Conservation (phyloP, 2,113 vertebrate species). For the Electrona antarctica region DNA sequence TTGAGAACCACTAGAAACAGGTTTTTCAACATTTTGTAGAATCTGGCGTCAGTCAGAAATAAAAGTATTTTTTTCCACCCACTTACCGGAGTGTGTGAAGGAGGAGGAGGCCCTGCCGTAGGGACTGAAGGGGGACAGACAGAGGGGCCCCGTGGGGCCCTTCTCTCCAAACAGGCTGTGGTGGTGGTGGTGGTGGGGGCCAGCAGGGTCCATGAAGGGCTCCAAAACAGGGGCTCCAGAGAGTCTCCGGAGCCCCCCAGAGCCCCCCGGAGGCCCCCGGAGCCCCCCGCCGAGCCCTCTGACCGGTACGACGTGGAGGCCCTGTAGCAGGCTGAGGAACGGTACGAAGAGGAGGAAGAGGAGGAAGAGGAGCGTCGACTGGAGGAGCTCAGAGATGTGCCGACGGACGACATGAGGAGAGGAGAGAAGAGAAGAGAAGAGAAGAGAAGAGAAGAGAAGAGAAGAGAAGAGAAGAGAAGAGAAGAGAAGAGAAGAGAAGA, state of each 20-base stretch:
- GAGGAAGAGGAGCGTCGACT: conserved; percentile 71
- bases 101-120: conserved; percentile 65
- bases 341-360: too few species aligned
- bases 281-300: conserved; percentile 50
- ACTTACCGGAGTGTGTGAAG: conserved; percentile 70
- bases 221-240: conserved; percentile 69
- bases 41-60: accelerated
- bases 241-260: conserved; percentile 39
- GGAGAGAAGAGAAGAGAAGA: too few species aligned
- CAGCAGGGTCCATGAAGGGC: conserved; percentile 59
- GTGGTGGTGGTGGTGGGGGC: too few species aligned
- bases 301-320: conserved; percentile 67
- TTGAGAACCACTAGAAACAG: too few species aligned
- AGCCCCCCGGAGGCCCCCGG: conserved; percentile 54
- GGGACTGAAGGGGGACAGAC: conserved; percentile 49
- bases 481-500: too few species aligned
- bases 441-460: too few species aligned
- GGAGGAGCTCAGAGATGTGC: conserved; percentile 72
- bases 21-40: too few species aligned
- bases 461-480: too few species aligned
- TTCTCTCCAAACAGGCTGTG: conserved; percentile 70
- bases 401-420: conserved; percentile 39
- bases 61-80: not conserved
- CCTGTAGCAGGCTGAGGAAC: conserved; percentile 69
- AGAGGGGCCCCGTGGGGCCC: conserved; percentile 20